Percentiles rank a stretch among this genome's conserved stretches.
Conservation (phyloP, 2,113 vertebrate genomes). For the Gadus chalcogrammus region DNA sequence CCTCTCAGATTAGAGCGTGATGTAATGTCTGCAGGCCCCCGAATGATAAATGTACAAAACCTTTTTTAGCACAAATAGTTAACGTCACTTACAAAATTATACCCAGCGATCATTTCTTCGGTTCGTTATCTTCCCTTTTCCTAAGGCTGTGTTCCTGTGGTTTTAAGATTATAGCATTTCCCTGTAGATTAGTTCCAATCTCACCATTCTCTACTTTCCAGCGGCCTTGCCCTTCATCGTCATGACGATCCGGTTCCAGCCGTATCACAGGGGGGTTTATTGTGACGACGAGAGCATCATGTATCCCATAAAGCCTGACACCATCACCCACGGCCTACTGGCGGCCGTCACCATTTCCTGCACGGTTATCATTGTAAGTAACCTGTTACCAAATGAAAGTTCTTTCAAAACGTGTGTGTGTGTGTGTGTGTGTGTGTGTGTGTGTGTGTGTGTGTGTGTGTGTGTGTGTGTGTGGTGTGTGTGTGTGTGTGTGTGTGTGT, state of each 20-base stretch:
- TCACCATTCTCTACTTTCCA: constrained; percentile 44
- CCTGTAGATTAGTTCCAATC: not conserved
- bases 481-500: not conserved
- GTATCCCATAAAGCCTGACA: constrained; percentile 87
- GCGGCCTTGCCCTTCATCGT: constrained; percentile 84
- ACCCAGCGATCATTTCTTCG: too few species aligned
- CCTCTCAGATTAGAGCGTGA: constrained; percentile 33
- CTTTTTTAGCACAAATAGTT: too few species aligned
- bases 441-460: not conserved
- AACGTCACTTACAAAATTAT: too few species aligned
- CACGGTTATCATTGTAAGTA: constrained; percentile 84
- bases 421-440: not conserved
- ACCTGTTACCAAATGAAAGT: not conserved
- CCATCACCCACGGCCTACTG: constrained; percentile 89
- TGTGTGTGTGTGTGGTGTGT: not conserved
- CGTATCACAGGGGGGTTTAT: constrained; percentile 85
- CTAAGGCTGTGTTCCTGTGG: too few species aligned
- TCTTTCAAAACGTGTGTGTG: not conserved
- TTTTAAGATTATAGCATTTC: too few species aligned
- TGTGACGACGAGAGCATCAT: constrained; percentile 86
- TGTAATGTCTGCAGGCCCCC: constrained; percentile 45
- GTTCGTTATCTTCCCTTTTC: too few species aligned
- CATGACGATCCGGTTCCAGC: constrained; percentile 81
- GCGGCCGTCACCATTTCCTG: constrained; percentile 85
- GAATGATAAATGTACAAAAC: too few species aligned